Evolutionary conservation across 2,888 invertebrate genomes (phyloP), one percentile per base, ranked within the genome.

Genomic region (Oligia latruncula): DNA sequence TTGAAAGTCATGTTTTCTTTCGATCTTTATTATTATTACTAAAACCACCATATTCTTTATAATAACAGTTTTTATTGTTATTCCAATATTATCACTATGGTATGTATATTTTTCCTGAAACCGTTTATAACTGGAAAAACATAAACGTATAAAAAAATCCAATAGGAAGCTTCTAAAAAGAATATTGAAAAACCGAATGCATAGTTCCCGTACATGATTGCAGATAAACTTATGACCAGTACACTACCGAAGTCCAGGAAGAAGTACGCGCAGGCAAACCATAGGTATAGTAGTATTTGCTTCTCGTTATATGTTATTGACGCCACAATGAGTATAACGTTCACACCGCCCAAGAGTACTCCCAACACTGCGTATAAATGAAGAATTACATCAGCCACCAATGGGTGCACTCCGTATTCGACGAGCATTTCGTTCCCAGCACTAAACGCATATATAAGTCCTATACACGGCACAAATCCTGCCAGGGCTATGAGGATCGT

Each of bases 81-180:
- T 43, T 84, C 73, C 67, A 93, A 66, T 72, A 90, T 81, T 83
- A 94, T 92, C 23, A 92, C 89, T 70, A 95, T 88, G n/a, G 93
- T 94, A 71, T 93, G 93, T 86, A 95, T 94, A 89, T 88, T 94
- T 88, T 87, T 90, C 75, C 95, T 93, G 76, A 93, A 94, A 66
- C 95, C 95, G 83, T 95, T 95, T 13, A 95, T 91, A 35, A 92
- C 90, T 20, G 94, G 91, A 43, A 95, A 90, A 58, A 94, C 72
- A 77, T 89, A 89, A 43, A 81, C 23, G 81, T 92, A 93, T 60
- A 93, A 80, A 79, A 91, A 65, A 20, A 91, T 55, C 94, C 95
- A 95, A 78, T 91, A 92, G 4, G 89, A 49, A 35, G 90, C 1
- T 87, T 91, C 89, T 29, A 85, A 71, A 17, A 90, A 9, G 5